These are phyloP conservation scores for Xestia c-nigrum DNA, from an alignment of 2,888 invertebrate genomes.

Conservation along the genomic window DNA sequence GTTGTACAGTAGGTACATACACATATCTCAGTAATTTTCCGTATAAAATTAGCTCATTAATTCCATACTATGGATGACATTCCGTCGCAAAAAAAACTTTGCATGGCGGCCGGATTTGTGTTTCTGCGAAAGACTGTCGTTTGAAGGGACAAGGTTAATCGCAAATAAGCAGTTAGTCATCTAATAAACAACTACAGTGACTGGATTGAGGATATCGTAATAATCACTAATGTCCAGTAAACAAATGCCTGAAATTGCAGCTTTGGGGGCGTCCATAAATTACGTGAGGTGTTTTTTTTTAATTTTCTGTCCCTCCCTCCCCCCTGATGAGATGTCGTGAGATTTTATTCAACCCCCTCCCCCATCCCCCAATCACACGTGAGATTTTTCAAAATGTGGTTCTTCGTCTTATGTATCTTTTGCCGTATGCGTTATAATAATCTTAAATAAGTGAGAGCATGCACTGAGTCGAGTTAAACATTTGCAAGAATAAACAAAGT, in stretches of 20 bases:
- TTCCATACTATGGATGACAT: slow-evolving; percentile 16
- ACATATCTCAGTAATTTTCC: slow-evolving; percentile 41
- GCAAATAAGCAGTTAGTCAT: slow-evolving; percentile 15
- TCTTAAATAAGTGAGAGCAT: no score
- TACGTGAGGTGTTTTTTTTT: no score
- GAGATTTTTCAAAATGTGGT: no score
- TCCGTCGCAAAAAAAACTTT: slow-evolving; percentile 6
- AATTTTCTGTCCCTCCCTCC: no score
- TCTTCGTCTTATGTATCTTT: no score
- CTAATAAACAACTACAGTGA: slow-evolving; percentile 3
- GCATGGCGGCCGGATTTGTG: slow-evolving; percentile 5
- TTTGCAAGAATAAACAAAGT: no score
- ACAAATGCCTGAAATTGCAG: slow-evolving; percentile 12
- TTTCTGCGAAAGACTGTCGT: slow-evolving; percentile 13
- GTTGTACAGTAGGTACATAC: slow-evolving; percentile 24
- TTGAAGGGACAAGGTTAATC: slow-evolving; percentile 21
- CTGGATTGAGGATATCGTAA: slow-evolving; percentile 17
- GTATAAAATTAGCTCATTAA: slow-evolving; percentile 13
- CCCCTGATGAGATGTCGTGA: no score
- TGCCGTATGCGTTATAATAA: no score
- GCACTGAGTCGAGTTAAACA: no score
- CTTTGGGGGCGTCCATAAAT: no score
- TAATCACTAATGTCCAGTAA: slow-evolving; percentile 23
- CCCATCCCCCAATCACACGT: no score
- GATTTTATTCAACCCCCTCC: no score